Conservation (phyloP, 2,888 invertebrate genomes). For the Capitulum mitella region DNA sequence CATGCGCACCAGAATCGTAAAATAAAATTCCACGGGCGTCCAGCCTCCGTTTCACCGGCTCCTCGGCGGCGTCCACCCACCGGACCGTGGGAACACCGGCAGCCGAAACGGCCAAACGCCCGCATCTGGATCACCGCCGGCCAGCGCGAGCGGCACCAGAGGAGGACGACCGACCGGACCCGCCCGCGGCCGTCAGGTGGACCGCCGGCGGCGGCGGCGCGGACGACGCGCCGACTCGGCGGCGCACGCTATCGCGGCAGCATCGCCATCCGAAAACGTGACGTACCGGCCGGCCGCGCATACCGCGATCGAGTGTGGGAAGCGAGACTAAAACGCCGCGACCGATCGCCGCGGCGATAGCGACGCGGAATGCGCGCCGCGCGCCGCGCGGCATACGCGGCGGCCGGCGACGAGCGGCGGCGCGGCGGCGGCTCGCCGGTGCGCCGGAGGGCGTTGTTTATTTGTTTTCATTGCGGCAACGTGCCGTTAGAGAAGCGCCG, state of each 20-base stretch:
- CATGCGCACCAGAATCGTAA: too few species aligned
- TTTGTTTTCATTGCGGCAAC: neutral
- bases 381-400: neutral
- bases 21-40: too few species aligned
- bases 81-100: too few species aligned
- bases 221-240: neutral
- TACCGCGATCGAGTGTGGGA: conserved; percentile 1
- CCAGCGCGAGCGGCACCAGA: too few species aligned
- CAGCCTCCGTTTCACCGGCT: too few species aligned
- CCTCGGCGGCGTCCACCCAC: too few species aligned
- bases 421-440: neutral
- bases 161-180: too few species aligned
- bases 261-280: neutral
- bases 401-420: neutral
- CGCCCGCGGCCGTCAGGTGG: too few species aligned
- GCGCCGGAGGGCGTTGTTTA: neutral
- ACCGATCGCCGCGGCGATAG: neutral
- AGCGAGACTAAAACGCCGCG: neutral
- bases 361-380: neutral
- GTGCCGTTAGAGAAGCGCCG: too few species aligned
- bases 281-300: neutral
- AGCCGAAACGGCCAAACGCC: too few species aligned
- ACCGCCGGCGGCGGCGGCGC: too few species aligned
- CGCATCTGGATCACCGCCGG: too few species aligned
- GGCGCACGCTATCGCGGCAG: neutral